A percentile compares a stretch with the other conserved stretches of the same genome.
Conservation (phyloP, 2,797 vertebrate genomes). For the Natrix natrix region DNA sequence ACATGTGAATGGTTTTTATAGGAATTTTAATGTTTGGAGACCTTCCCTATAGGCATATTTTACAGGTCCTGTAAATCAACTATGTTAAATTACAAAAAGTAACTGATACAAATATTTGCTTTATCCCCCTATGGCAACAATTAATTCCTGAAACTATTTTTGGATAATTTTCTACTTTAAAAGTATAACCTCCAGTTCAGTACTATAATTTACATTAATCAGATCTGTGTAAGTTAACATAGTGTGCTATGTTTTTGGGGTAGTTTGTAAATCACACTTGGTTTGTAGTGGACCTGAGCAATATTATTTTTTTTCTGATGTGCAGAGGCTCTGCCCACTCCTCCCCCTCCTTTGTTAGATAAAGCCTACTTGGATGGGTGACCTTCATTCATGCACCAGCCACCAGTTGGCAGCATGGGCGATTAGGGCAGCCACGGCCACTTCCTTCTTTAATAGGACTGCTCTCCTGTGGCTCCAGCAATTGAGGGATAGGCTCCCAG, state of each 20-base stretch:
- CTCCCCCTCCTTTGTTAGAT: not conserved
- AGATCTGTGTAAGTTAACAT: not conserved
- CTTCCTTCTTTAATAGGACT: no score
- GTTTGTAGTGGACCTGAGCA: not conserved
- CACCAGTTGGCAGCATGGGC: not conserved
- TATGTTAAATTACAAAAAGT: slow-evolving; percentile 37
- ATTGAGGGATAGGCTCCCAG: no score
- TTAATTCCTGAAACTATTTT: slow-evolving; percentile 34
- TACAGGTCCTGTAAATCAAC: slow-evolving; percentile 62
- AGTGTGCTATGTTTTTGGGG: not conserved
- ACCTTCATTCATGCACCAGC: not conserved
- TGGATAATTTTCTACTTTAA: slow-evolving; percentile 7
- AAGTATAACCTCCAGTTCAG: not conserved
- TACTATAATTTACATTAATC: not conserved
- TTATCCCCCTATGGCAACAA: slow-evolving; percentile 42
- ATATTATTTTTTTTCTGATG: not conserved
- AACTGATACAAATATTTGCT: not conserved
- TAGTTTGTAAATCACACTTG: not conserved
- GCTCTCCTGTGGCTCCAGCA: no score
- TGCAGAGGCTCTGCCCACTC: not conserved
- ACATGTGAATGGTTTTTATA: not conserved
- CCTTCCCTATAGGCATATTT: slow-evolving; percentile 47
- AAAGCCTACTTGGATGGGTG: not conserved
- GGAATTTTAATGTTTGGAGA: slow-evolving; percentile 62
- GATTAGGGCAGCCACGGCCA: no score